A percentile compares a stretch with the other conserved stretches of the same genome.
Conservation (phyloP, 2,113 vertebrate species). For the Copsychus sechellarum region DNA sequence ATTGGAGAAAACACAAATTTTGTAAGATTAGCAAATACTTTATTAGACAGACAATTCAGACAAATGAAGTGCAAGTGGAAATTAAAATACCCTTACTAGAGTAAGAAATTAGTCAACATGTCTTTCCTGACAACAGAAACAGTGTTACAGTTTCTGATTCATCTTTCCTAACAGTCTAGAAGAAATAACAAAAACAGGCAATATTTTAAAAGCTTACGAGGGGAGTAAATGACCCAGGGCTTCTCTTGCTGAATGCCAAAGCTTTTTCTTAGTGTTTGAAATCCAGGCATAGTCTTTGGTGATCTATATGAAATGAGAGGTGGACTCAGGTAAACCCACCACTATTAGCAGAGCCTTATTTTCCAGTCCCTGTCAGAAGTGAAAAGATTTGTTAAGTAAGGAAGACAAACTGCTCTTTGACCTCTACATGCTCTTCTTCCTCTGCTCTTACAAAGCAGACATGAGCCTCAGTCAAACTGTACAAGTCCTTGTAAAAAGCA, state of each 20-base stretch:
- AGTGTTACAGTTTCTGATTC: background rate
- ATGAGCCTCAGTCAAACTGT: background rate
- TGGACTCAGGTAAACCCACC: background rate
- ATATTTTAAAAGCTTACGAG: background rate
- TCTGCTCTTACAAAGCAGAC: background rate
- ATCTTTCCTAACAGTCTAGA: background rate
- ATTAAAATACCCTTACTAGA: background rate
- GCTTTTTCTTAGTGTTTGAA: background rate
- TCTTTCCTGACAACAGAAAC: background rate
- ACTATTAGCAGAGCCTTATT: background rate
- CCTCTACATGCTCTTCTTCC: background rate
- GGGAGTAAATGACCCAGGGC: background rate
- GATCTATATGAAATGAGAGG: background rate
- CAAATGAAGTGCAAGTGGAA: background rate
- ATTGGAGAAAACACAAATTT: background rate
- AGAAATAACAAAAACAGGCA: background rate
- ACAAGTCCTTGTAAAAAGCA: background rate
- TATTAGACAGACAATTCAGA: background rate
- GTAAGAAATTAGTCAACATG: background rate
- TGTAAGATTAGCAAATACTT: background rate
- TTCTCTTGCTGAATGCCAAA: background rate
- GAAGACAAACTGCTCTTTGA: background rate
- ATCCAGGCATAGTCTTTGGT: background rate
- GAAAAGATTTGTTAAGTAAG: background rate
- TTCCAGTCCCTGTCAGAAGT: background rate